Percentiles rank a stretch among this genome's conserved stretches.
phyloP scores from a whole-genome alignment of 2,888 invertebrate genomes.

The Pollenia angustigena region DNA sequence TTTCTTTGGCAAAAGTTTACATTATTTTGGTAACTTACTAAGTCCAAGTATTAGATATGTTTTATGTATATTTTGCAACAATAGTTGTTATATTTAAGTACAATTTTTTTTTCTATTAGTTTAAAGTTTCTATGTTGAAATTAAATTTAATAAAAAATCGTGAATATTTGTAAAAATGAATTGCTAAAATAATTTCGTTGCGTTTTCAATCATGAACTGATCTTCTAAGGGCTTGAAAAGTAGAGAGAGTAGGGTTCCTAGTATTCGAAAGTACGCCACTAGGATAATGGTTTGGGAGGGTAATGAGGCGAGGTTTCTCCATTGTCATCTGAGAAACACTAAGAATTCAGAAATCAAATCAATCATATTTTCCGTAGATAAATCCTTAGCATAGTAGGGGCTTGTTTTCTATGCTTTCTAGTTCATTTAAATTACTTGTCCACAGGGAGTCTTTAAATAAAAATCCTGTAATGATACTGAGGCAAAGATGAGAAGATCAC shows the following conservation, averaged over 20 bases:
- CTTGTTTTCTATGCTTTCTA: not conserved
- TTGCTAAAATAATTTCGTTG: not conserved
- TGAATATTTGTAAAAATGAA: not conserved
- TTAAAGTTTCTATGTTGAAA: not conserved
- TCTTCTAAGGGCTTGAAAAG: not conserved
- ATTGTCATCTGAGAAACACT: not conserved
- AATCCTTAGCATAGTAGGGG: not conserved
- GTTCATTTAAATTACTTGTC: not conserved
- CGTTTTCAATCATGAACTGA: constrained; percentile 4
- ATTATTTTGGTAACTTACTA: not conserved
- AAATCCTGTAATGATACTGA: not conserved
- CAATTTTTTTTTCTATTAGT: not conserved
- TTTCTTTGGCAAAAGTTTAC: not conserved
- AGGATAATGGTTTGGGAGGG: not conserved
- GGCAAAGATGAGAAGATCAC: not conserved
- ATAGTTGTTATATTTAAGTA: not conserved
- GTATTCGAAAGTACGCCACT: not conserved
- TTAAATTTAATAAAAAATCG: not conserved
- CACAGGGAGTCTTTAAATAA: not conserved
- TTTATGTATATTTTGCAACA: not conserved
- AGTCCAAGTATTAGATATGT: not conserved
- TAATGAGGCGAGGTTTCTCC: not conserved
- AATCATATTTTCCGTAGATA: not conserved
- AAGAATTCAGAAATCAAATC: not conserved
- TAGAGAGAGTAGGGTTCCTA: not conserved